These are phyloP conservation scores for Philhelius pedissequus DNA, from an alignment of 2,888 invertebrate species.

Conservation along the genomic window DNA sequence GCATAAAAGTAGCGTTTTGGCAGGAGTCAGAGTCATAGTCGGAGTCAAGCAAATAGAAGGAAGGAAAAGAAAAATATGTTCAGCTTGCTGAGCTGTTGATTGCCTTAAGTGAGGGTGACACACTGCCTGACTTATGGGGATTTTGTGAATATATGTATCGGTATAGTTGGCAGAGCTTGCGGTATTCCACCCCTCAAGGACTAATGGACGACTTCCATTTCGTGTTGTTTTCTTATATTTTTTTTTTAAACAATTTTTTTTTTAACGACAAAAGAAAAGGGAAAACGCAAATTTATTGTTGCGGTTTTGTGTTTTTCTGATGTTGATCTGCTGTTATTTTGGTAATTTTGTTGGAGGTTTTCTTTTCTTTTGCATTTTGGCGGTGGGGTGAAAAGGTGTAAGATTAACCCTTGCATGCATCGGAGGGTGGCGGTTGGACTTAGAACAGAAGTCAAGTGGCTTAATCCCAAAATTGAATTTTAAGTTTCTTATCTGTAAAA, in stretches of 20 bases:
- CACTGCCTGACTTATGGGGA: constrained; percentile 52
- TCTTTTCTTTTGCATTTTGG: not conserved
- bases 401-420: constrained; percentile 38
- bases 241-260: constrained; percentile 67
- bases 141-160: not conserved
- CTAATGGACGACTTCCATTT: constrained; percentile 68
- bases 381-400: not conserved
- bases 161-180: not conserved
- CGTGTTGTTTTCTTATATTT: constrained; percentile 52
- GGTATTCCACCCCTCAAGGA: constrained; percentile 45
- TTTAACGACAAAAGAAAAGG: constrained; percentile 55
- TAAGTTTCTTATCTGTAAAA: not conserved
- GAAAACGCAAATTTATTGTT: constrained; percentile 70
- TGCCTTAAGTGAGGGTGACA: constrained; percentile 68
- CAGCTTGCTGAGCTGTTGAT: constrained; percentile 65
- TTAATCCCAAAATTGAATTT: constrained; percentile 44
- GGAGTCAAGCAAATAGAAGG: constrained; percentile 40
- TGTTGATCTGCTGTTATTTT: constrained; percentile 58
- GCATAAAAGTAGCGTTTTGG: constrained; percentile 8
- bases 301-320: constrained; percentile 53
- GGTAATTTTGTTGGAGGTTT: constrained; percentile 23
- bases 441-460: constrained; percentile 23
- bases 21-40: constrained; percentile 18
- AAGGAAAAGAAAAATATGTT: constrained; percentile 60
- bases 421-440: not conserved